Evolutionary conservation across 2,888 invertebrate species (phyloP).

Genomic region (Arrhopalites spinosus): DNA sequence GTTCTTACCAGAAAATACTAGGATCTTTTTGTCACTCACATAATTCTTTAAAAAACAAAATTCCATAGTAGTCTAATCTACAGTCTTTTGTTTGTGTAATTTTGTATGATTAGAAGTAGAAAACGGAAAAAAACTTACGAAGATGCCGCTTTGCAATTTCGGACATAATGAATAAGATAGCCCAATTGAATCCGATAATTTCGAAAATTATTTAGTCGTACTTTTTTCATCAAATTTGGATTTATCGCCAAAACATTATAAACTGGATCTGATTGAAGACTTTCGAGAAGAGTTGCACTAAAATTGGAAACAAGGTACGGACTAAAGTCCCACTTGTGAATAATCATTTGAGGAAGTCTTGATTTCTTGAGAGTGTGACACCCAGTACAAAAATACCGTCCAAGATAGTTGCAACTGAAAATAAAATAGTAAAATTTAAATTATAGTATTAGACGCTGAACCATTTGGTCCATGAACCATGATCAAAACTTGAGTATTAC

Average conservation of each 20-base stretch:
- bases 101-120: too few relatives aligned
- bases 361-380: constrained; percentile 80
- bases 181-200: constrained; percentile 70
- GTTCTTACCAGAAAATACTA: not conserved
- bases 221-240: constrained; percentile 68
- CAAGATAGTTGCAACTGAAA: constrained; percentile 75
- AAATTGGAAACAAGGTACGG: constrained; percentile 72
- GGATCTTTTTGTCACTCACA: not conserved
- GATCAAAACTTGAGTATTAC: too few relatives aligned
- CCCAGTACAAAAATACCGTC: constrained; percentile 83
- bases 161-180: constrained; percentile 73
- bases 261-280: constrained; percentile 77
- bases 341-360: constrained; percentile 71
- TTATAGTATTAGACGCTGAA: too few relatives aligned
- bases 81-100: too few relatives aligned
- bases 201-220: constrained; percentile 67
- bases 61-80: not conserved
- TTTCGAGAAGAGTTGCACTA: constrained; percentile 74
- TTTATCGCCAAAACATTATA: constrained; percentile 76
- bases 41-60: not conserved
- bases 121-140: constrained; percentile 62
- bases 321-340: constrained; percentile 70
- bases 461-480: too few relatives aligned
- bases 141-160: constrained; percentile 70
- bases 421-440: too few relatives aligned